Percentiles rank a stretch among this genome's conserved stretches.
These are phyloP conservation scores for Calcarius lapponicus DNA, from an alignment of 2,797 vertebrate genomes.

Conservation along the genomic window DNA sequence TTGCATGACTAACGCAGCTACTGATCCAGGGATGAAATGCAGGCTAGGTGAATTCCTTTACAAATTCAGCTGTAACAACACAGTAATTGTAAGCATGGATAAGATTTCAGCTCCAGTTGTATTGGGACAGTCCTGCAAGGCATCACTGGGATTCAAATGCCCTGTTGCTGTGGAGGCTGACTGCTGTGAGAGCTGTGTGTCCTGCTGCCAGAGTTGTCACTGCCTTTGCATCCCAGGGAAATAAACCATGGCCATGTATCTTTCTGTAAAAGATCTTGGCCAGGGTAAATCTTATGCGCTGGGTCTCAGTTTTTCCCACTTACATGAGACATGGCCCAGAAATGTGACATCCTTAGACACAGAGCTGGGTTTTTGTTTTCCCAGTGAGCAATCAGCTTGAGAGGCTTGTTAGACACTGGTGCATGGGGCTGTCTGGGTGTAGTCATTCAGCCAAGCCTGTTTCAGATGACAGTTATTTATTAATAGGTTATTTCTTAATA, in stretches of 20 bases:
- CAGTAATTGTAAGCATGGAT: neutral
- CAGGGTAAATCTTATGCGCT: neutral
- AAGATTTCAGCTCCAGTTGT: neutral
- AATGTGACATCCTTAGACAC: neutral
- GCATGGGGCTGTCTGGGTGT: neutral
- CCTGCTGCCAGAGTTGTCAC: neutral
- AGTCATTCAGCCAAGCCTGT: neutral
- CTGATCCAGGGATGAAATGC: neutral
- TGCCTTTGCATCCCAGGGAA: neutral
- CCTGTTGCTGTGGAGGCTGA: neutral
- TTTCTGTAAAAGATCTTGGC: neutral
- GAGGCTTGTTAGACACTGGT: neutral
- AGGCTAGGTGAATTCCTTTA: neutral
- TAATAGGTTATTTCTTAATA: neutral
- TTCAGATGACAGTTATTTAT: neutral
- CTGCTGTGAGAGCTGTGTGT: neutral
- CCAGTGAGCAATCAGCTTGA: neutral
- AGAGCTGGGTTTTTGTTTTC: neutral
- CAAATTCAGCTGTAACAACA: neutral
- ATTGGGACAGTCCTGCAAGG: neutral
- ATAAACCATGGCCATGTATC: neutral
- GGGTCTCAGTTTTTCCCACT: neutral
- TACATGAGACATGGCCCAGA: neutral
- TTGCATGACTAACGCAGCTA: constrained; percentile 38
- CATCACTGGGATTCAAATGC: neutral